Percentiles rank a stretch among this genome's conserved stretches.
Conservation (phyloP, 2,888 invertebrate genomes). For the Podabrus alpinus region DNA sequence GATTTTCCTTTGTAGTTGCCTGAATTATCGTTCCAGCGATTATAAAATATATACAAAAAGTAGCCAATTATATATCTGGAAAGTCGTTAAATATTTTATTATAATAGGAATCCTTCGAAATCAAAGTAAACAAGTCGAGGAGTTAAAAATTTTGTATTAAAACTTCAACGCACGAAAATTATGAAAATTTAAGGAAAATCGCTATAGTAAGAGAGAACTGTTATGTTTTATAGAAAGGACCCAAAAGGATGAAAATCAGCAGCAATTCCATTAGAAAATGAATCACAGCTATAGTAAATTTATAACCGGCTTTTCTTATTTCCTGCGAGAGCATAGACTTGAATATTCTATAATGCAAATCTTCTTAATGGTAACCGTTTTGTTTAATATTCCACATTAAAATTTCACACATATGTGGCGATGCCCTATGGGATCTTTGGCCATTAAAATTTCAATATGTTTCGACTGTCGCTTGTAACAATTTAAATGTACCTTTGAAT, state of each 20-base stretch:
- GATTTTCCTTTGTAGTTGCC: not conserved
- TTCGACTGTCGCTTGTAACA: too few species aligned
- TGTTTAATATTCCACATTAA: too few species aligned
- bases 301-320: not conserved
- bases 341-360: not conserved
- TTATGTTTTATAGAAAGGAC: not conserved
- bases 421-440: not conserved
- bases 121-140: not conserved
- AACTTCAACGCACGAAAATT: too few species aligned
- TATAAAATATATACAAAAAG: not conserved
- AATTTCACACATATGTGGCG: not conserved
- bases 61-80: not conserved
- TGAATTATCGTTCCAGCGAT: not conserved
- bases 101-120: not conserved
- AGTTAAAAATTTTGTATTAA: too few species aligned
- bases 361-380: too few species aligned
- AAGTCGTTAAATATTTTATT: not conserved
- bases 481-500: too few species aligned
- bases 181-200: too few species aligned
- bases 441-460: not conserved
- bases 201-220: too few species aligned
- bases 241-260: not conserved
- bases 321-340: not conserved
- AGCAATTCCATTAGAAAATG: not conserved
- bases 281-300: not conserved